A percentile compares a stretch with the other conserved stretches of the same genome.
These are phyloP conservation scores for Cancer borealis DNA, from an alignment of 2,888 invertebrate genomes.

Conservation along the genomic window DNA sequence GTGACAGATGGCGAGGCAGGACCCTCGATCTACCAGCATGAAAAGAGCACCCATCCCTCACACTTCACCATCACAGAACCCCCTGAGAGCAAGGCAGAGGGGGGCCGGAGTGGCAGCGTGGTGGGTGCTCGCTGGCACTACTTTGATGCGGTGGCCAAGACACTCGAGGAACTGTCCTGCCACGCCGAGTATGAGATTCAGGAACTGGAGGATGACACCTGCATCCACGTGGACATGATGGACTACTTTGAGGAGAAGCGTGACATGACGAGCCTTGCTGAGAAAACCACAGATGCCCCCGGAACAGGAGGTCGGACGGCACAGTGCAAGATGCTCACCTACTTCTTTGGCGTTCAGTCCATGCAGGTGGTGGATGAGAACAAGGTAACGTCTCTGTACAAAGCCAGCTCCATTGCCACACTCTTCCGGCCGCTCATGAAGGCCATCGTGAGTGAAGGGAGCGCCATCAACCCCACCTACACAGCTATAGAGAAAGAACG, in stretches of 20 bases:
- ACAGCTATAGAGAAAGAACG: constrained; percentile 53
- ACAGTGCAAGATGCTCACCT: constrained; percentile 65
- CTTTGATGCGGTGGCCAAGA: constrained; percentile 70
- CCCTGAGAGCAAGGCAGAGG: constrained; percentile 38
- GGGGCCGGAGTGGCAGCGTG: constrained; percentile 27
- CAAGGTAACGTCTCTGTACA: constrained; percentile 50
- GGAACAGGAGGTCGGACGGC: not conserved
- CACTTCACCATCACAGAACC: constrained; percentile 56
- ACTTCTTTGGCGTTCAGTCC: constrained; percentile 66
- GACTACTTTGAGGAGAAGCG: constrained; percentile 67
- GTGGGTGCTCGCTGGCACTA: constrained; percentile 68
- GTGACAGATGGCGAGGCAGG: constrained; percentile 64
- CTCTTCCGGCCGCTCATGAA: constrained; percentile 70
- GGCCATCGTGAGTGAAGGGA: constrained; percentile 61
- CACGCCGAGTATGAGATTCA: constrained; percentile 47
- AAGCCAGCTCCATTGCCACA: not conserved
- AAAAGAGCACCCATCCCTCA: constrained; percentile 61
- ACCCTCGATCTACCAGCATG: constrained; percentile 54
- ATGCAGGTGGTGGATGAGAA: constrained; percentile 42
- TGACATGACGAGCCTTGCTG: constrained; percentile 58
- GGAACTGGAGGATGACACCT: constrained; percentile 56
- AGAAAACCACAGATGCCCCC: constrained; percentile 1
- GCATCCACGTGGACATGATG: constrained; percentile 61
- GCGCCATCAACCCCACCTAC: constrained; percentile 47
- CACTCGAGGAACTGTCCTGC: constrained; percentile 62